phyloP scores from a whole-genome alignment of 30 jellyfish, hydroid and myxozoan genomes.

The Turritopsis rubra region DNA sequence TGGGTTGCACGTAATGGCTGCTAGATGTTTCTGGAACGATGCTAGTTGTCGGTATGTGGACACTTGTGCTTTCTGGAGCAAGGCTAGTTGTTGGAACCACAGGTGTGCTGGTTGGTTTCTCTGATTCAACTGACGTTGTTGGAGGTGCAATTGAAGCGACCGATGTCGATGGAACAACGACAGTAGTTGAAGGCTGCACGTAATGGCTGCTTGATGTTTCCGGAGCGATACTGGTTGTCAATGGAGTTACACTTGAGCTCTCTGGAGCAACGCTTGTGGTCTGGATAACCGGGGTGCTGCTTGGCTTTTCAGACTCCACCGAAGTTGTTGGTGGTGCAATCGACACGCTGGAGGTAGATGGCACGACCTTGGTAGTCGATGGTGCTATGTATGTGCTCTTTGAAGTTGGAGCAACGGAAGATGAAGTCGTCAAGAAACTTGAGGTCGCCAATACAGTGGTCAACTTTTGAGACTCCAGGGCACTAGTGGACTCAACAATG shows the following conservation, averaged over 20 bases:
- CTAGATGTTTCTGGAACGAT: constrained; percentile 36
- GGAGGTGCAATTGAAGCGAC: not conserved
- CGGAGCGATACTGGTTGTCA: not conserved
- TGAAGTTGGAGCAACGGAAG: not conserved
- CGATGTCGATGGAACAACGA: not conserved
- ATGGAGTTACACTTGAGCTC: constrained; percentile 10
- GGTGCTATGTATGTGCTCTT: not conserved
- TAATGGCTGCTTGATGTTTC: not conserved
- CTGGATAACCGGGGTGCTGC: not conserved
- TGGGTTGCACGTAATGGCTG: not conserved
- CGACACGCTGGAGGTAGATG: not conserved
- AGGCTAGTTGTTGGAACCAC: not conserved
- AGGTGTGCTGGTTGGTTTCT: not conserved
- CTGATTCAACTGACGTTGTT: not conserved
- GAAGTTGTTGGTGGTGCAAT: not conserved
- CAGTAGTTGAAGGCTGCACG: not conserved
- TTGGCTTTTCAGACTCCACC: not conserved
- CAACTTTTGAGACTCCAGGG: not conserved
- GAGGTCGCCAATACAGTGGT: not conserved
- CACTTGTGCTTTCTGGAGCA: not conserved
- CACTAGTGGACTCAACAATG: not conserved
- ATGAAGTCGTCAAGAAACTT: not conserved
- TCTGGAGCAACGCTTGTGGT: not conserved
- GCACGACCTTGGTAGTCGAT: not conserved
- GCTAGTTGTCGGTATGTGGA: constrained; percentile 11